Conservation (phyloP, 2,797 vertebrate genomes). For the Tragelaphus oryx region DNA sequence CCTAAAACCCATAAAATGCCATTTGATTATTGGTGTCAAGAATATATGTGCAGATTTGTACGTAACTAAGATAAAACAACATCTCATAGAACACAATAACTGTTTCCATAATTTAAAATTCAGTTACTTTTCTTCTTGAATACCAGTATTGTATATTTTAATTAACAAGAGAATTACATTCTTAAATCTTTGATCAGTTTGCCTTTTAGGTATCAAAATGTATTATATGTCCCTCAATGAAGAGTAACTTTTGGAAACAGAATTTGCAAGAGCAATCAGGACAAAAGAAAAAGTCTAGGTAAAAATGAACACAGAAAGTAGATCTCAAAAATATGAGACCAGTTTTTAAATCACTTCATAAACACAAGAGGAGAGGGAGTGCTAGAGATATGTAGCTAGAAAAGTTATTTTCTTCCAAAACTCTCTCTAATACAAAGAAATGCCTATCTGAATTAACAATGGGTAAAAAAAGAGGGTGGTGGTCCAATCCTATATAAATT, state of each 20-base stretch:
- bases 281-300: neutral
- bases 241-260: neutral
- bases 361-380: neutral
- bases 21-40: neutral
- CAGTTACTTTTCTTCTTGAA: neutral
- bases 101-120: neutral
- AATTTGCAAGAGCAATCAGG: neutral
- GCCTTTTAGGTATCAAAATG: neutral
- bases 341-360: neutral
- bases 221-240: neutral
- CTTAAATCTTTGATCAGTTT: neutral
- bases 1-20: neutral
- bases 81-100: neutral
- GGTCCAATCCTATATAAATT: neutral
- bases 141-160: neutral
- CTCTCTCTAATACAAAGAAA: neutral
- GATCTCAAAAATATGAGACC: neutral
- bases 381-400: neutral
- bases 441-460: neutral
- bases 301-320: neutral
- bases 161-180: constrained; percentile 16
- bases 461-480: neutral
- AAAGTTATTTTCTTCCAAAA: neutral
- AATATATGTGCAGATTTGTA: neutral
- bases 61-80: neutral